phyloP scores from a whole-genome alignment of 2,113 vertebrate genomes.

The Pseudopipra pipra region DNA sequence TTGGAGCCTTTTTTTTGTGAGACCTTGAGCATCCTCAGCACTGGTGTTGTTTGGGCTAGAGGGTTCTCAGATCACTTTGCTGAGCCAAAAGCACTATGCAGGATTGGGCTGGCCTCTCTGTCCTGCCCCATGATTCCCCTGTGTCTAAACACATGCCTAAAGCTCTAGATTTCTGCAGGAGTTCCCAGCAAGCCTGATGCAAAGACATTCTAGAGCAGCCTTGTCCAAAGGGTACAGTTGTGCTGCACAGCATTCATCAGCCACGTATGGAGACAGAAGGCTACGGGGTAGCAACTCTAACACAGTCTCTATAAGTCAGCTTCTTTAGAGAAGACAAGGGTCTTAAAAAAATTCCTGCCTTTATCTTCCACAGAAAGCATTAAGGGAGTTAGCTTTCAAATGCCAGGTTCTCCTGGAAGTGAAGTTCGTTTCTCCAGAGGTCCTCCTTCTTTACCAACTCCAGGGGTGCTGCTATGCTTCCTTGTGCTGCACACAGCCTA shows the following conservation, averaged over 20 bases:
- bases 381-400: not conserved
- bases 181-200: not conserved
- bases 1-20: not conserved
- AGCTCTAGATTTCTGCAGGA: not conserved
- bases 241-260: not conserved
- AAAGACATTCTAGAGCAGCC: not conserved
- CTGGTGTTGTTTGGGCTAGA: not conserved
- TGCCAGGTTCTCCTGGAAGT: not conserved
- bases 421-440: not conserved
- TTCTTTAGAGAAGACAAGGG: not conserved
- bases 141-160: not conserved
- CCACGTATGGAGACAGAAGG: not conserved
- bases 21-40: not conserved
- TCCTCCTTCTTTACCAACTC: not conserved
- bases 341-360: not conserved
- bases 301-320: not conserved
- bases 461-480: not conserved
- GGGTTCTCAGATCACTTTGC: not conserved
- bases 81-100: not conserved
- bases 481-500: fast-evolving
- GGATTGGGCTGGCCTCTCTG: not conserved
- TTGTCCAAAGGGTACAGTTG: not conserved
- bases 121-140: not conserved
- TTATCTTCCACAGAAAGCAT: not conserved
- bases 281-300: not conserved